Conservation (phyloP, 2,113 vertebrate genomes). For the Pavo muticus region DNA sequence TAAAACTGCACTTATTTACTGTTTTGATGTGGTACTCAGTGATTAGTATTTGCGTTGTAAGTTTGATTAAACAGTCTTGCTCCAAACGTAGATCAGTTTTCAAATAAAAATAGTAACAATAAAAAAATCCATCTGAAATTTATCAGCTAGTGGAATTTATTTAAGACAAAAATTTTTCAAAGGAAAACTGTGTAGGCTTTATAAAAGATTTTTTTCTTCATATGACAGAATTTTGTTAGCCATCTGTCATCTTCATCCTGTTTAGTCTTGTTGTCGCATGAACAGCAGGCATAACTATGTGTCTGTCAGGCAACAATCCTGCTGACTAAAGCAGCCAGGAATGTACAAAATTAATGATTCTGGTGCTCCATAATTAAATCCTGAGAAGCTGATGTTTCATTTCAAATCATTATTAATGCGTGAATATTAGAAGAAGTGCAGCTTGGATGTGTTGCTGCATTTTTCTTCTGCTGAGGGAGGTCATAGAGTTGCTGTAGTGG, state of each 20-base stretch:
- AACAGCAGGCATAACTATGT: not conserved
- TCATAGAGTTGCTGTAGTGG: not conserved
- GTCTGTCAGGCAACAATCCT: not conserved
- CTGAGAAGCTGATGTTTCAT: not conserved
- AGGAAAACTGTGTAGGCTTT: not conserved
- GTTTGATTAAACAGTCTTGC: not conserved
- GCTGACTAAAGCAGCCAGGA: not conserved
- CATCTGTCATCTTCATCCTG: not conserved
- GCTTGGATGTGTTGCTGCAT: not conserved
- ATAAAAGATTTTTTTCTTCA: not conserved
- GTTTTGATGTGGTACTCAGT: not conserved
- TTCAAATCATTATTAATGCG: not conserved
- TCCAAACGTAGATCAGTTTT: not conserved
- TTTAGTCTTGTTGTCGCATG: not conserved
- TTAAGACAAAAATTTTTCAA: not conserved
- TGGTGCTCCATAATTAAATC: not conserved
- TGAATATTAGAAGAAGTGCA: not conserved
- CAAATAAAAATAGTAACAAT: not conserved
- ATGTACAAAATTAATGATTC: not conserved
- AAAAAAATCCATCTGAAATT: not conserved
- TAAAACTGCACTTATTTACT: not conserved
- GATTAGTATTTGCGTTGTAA: not conserved
- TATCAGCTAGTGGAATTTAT: not conserved
- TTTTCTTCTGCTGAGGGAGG: slow-evolving; percentile 9
- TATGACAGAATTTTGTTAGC: not conserved